A percentile compares a stretch with the other conserved stretches of the same genome.
These are phyloP conservation scores for Agonopterix subpropinquella DNA, from an alignment of 2,888 invertebrate genomes.

Conservation along the genomic window DNA sequence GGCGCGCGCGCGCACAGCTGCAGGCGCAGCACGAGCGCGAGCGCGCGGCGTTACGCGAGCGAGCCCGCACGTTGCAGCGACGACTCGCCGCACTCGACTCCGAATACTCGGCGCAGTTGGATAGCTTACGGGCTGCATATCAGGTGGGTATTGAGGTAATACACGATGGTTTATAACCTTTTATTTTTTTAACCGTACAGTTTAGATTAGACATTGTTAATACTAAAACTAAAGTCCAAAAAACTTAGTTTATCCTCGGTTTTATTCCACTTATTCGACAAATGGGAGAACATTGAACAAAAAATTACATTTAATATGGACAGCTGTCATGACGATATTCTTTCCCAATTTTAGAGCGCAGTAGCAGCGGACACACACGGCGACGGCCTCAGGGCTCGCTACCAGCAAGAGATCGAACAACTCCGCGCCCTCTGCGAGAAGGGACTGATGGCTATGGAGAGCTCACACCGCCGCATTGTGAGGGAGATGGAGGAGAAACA, in stretches of 20 bases:
- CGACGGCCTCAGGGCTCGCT: constrained; percentile 81
- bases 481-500: constrained; percentile 94
- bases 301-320: too few relatives aligned
- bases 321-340: too few relatives aligned
- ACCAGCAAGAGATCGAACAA: constrained; percentile 92
- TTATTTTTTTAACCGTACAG: too few relatives aligned
- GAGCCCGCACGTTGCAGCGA: constrained; percentile 82
- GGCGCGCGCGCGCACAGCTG: constrained; percentile 60
- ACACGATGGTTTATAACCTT: not conserved
- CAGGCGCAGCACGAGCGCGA: constrained; percentile 72
- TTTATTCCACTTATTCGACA: too few relatives aligned
- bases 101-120: constrained; percentile 89
- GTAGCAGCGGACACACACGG: constrained; percentile 76
- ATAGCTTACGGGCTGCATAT: constrained; percentile 86
- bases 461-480: constrained; percentile 89
- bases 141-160: constrained; percentile 54
- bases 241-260: too few relatives aligned
- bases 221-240: too few relatives aligned
- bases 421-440: constrained; percentile 91
- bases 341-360: constrained; percentile 54
- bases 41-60: constrained; percentile 79
- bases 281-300: too few relatives aligned
- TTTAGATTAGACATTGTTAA: too few relatives aligned
- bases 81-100: constrained; percentile 84
- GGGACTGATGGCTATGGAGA: constrained; percentile 93